Evolutionary conservation across 1,140 invertebrate genomes (phyloP).

Genomic region (Sminthurides bifidus): DNA sequence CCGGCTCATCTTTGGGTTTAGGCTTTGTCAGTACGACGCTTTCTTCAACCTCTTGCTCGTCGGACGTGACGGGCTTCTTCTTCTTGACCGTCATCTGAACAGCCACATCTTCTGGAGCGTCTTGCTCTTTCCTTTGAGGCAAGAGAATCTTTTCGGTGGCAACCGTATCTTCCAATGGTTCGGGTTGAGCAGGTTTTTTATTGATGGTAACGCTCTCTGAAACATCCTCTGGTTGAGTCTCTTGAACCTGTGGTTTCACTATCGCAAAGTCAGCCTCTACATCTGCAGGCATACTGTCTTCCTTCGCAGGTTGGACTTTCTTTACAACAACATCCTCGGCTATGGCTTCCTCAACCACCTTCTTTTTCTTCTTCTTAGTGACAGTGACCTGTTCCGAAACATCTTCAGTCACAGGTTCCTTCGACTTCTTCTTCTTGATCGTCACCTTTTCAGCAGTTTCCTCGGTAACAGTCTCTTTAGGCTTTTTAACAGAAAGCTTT

Average conservation of each 20-base stretch:
- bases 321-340: too few relatives aligned
- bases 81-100: conserved; percentile 20
- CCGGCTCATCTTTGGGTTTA: conserved; percentile 40
- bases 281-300: too few relatives aligned
- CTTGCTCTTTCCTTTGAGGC: conserved; percentile 39
- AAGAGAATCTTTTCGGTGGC: conserved; percentile 20
- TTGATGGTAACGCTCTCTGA: conserved; percentile 29
- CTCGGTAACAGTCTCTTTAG: neutral
- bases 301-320: too few relatives aligned
- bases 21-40: conserved; percentile 35
- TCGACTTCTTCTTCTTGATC: conserved; percentile 39
- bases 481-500: conserved; percentile 24
- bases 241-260: too few relatives aligned
- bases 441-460: conserved; percentile 51
- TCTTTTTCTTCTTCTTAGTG: conserved; percentile 20
- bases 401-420: conserved; percentile 28
- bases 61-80: conserved; percentile 41
- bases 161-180: too few relatives aligned
- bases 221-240: too few relatives aligned
- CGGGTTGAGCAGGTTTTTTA: too few relatives aligned
- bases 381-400: conserved; percentile 30
- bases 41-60: conserved; percentile 38
- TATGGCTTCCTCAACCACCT: too few relatives aligned
- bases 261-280: too few relatives aligned
- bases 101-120: conserved; percentile 44